phyloP scores from a whole-genome alignment of 2,888 invertebrate genomes.

The Drosophila dives region DNA sequence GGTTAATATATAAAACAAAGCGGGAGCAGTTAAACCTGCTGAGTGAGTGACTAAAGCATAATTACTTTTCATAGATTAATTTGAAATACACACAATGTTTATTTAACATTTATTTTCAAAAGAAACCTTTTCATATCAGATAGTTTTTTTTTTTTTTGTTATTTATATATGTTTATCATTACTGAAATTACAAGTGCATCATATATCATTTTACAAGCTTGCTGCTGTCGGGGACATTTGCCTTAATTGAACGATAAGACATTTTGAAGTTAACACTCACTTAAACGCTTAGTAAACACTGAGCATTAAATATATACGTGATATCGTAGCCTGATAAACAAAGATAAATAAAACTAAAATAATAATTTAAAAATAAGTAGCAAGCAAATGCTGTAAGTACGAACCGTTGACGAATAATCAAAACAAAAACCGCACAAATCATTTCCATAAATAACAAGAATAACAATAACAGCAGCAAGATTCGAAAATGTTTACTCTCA shows the following conservation, averaged over 20 bases:
- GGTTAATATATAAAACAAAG: not conserved
- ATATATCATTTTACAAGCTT: not conserved
- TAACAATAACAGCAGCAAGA: constrained; percentile 5
- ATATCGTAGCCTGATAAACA: constrained; percentile 59
- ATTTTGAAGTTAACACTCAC: constrained; percentile 52
- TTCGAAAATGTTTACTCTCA: constrained; percentile 31
- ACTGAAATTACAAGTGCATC: not conserved
- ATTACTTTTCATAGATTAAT: not conserved
- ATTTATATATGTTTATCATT: not conserved
- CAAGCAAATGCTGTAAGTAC: constrained; percentile 10
- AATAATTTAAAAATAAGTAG: constrained; percentile 31
- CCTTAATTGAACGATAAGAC: constrained; percentile 43
- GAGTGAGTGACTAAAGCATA: not conserved
- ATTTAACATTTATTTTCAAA: not conserved
- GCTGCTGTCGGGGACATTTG: not conserved
- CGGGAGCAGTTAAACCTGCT: not conserved
- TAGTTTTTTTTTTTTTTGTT: not conserved
- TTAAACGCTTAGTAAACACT: constrained; percentile 42
- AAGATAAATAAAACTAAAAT: constrained; percentile 31
- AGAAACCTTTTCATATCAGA: not conserved
- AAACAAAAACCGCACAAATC: constrained; percentile 11
- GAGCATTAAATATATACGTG: constrained; percentile 25
- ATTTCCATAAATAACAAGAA: constrained; percentile 28
- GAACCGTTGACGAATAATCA: constrained; percentile 15
- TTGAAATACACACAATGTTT: not conserved